Percentiles rank a stretch among this genome's conserved stretches.
These are phyloP conservation scores for Pantala flavescens DNA, from an alignment of 1,140 invertebrate species.

Conservation along the genomic window DNA sequence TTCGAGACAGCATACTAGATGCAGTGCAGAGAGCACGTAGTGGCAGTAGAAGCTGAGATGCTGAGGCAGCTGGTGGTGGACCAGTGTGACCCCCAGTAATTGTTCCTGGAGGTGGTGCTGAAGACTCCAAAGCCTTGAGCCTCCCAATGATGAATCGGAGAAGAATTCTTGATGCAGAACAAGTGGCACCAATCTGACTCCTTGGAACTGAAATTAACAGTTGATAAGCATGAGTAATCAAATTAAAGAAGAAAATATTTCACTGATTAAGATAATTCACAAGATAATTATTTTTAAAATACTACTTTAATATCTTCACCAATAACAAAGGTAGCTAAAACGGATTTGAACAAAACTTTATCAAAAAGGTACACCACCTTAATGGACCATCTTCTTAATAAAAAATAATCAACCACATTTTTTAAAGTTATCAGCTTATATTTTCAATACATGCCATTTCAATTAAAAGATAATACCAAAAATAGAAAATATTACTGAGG, in stretches of 20 bases:
- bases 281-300: no score
- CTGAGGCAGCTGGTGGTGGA: slow-evolving; percentile 30
- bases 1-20: slow-evolving; percentile 41
- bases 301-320: no score
- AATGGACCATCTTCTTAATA: no score
- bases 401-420: no score
- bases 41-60: slow-evolving; percentile 45
- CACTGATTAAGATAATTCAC: no score
- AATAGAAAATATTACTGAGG: no score
- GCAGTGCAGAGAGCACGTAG: slow-evolving; percentile 49
- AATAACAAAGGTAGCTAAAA: no score
- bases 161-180: slow-evolving; percentile 47
- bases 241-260: not conserved
- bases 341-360: no score
- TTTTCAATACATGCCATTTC: no score
- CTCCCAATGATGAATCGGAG: slow-evolving; percentile 43
- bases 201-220: slow-evolving; percentile 44
- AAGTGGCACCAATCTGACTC: slow-evolving; percentile 44
- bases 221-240: not conserved
- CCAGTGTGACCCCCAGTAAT: not conserved
- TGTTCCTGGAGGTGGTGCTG: not conserved
- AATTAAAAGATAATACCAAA: no score
- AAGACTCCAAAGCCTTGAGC: slow-evolving; percentile 32
- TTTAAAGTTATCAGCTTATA: no score
- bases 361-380: no score